A percentile compares a stretch with the other conserved stretches of the same genome.
phyloP scores from a whole-genome alignment of 1,140 invertebrate species.

The Drosophila burlai region DNA sequence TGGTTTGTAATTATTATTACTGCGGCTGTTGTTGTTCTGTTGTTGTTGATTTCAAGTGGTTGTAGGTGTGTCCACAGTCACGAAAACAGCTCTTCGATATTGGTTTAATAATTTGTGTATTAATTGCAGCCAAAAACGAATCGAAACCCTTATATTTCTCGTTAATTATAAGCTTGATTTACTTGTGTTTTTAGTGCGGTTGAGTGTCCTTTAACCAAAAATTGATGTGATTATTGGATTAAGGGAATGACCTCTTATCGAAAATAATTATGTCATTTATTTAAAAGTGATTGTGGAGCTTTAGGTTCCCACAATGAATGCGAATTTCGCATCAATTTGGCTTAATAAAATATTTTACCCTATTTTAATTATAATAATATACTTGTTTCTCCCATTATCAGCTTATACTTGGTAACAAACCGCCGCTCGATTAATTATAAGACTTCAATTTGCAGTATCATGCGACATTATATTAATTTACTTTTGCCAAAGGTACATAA shows the following conservation, averaged over 20 bases:
- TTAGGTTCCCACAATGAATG: background rate
- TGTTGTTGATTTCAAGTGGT: slow-evolving; percentile 29
- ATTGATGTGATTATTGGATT: background rate
- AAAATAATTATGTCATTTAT: slow-evolving; percentile 5
- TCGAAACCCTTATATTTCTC: background rate
- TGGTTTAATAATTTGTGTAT: slow-evolving; percentile 65
- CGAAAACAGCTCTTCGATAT: slow-evolving; percentile 29
- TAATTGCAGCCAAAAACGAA: slow-evolving; percentile 33
- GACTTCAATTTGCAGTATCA: slow-evolving; percentile 5
- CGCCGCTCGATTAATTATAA: background rate
- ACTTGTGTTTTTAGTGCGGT: background rate
- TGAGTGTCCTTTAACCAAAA: background rate
- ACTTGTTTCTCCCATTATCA: background rate
- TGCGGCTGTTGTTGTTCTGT: slow-evolving; percentile 43
- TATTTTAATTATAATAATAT: background rate
- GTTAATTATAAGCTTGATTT: slow-evolving; percentile 7
- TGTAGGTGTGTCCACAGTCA: slow-evolving; percentile 2
- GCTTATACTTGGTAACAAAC: background rate
- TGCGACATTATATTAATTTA: slow-evolving; percentile 5
- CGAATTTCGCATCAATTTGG: background rate
- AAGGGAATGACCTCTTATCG: background rate
- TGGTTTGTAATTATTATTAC: slow-evolving; percentile 75
- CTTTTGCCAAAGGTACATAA: slow-evolving; percentile 6
- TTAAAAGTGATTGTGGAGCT: background rate
- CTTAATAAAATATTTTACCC: background rate